Conservation (phyloP, 64 coral and sea anemone species). For the Stylophora pistillata region DNA sequence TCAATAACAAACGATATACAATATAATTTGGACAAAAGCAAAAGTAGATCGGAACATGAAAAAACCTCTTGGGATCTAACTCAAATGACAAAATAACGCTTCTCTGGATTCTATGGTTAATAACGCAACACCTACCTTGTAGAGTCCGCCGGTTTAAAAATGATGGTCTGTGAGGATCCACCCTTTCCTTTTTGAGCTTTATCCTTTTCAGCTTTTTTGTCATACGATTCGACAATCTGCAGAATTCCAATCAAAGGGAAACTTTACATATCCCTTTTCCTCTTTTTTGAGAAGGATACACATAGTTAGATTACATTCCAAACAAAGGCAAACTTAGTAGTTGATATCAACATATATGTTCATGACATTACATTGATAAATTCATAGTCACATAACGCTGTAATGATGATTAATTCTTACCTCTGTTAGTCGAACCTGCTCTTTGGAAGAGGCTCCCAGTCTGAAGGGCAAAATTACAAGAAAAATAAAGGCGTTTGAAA, state of each 20-base stretch:
- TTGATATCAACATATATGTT: no score
- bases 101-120: background rate
- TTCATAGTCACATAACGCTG: no score
- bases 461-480: conserved; percentile 22
- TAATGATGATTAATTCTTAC: conserved; percentile 25
- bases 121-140: conserved; percentile 44
- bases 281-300: background rate
- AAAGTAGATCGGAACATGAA: no score
- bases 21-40: no score
- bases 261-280: background rate
- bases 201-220: conserved; percentile 60
- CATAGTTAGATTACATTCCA: no score
- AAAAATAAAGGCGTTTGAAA: background rate
- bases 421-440: conserved; percentile 61
- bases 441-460: conserved; percentile 72
- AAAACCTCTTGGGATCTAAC: no score
- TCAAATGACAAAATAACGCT: background rate
- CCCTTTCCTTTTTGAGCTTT: conserved; percentile 65
- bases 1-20: no score
- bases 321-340: no score
- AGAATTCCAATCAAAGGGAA: background rate
- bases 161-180: conserved; percentile 76
- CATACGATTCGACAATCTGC: conserved; percentile 47
- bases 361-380: no score
- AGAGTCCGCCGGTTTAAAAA: conserved; percentile 86